Base-by-base conservation (phyloP, 1,140 invertebrate species). In the Brachystomella parvula region DNA sequence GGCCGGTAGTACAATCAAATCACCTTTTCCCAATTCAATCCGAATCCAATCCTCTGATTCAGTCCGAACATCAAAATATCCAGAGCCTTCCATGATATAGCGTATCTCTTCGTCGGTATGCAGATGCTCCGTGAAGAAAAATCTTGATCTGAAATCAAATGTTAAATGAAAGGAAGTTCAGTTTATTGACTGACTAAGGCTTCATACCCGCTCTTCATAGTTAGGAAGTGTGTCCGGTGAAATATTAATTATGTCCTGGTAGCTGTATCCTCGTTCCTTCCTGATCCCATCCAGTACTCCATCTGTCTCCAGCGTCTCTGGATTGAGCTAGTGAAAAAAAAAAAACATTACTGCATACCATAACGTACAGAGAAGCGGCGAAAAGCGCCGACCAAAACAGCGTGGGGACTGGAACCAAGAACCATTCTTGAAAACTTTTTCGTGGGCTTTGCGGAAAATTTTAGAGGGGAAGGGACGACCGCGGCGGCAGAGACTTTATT, bases 41-140 rank as follows among this genome's bases (percentile, higher is more conserved):
- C 96, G 84, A 62, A 98, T 90, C 96, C 96, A 99, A 56, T 87
- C 78, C 75, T 99, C 94, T 0, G 63, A 24, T 9, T 9, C n/a
- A 86, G 95, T 88, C 58, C 96, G 81, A 0, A 98, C 93, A 81
- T 99, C 96, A 80, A 99, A 99, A 79, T 96, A 99, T 0, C 96
- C 94, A 29, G 66, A 63, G 0, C 70, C 94, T 61, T 88, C 88
- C 24, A 92, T 65, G 58, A 93, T 80, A 56, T 93, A 85, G 58
- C 96, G 85, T 71, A 98, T 96, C 81, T 99, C 96, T 77, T 99
- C 96, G 81, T 99, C 96, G 1, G 89, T 89, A 76, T 99, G 96
- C 53, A 99, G 80, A 80, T 99, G 96, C 77, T 99, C 96, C 3
- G 83, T 84, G 74, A 61, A 68, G 44, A 78, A 99, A 98, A 3